A percentile compares a stretch with the other conserved stretches of the same genome.
Evolutionary conservation across 1,140 invertebrate species (phyloP).

Genomic region (Conus betulinus): DNA sequence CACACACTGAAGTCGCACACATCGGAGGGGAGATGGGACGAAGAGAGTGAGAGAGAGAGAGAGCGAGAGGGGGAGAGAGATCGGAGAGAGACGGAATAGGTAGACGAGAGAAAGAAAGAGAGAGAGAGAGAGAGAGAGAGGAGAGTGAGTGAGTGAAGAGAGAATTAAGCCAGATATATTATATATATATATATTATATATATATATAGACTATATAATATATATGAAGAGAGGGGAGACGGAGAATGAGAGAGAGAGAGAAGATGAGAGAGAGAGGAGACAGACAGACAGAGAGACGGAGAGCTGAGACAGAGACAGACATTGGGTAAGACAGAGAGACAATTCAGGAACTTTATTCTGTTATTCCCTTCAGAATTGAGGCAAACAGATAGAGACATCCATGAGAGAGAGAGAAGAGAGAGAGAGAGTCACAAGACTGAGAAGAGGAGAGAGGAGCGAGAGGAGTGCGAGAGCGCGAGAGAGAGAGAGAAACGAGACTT

Average conservation of each 20-base stretch:
- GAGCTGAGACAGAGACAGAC: not conserved
- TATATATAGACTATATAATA: no score
- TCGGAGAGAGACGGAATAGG: not conserved
- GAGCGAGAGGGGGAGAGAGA: not conserved
- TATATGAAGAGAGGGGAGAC: not conserved
- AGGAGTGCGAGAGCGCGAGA: no score
- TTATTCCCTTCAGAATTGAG: no score
- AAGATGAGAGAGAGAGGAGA: not conserved
- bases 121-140: constrained; percentile 6
- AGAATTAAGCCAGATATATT: no score
- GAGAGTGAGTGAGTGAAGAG: not conserved
- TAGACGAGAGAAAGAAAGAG: constrained; percentile 2
- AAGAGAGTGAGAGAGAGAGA: constrained; percentile 18
- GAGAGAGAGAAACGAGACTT: no score
- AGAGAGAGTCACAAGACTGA: not conserved
- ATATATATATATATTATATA: no score
- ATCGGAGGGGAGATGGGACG: not conserved
- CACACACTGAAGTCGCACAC: not conserved
- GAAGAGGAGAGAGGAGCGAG: not conserved
- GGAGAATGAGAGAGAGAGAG: constrained; percentile 20
- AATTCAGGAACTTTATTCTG: no score
- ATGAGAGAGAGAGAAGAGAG: constrained; percentile 5
- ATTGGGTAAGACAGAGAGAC: not conserved
- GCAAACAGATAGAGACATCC: no score
- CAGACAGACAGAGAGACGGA: not conserved